A percentile compares a stretch with the other conserved stretches of the same genome.
phyloP scores from a whole-genome alignment of 2,888 invertebrate species.

The Andrena hattorfiana region DNA sequence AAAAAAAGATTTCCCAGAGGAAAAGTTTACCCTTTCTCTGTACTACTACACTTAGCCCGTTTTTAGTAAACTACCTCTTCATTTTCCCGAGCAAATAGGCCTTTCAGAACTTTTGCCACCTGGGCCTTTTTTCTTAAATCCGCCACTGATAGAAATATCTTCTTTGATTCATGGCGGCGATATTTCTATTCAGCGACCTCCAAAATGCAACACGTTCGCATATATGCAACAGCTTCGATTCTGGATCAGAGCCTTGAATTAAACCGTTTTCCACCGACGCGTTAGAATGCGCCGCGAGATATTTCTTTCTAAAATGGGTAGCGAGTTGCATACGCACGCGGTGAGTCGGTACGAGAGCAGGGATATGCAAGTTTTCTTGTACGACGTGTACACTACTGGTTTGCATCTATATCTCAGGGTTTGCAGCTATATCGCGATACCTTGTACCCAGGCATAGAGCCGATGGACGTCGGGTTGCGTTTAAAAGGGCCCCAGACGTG shows the following conservation, averaged over 20 bases:
- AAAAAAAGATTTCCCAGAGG: no score
- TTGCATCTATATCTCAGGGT: not conserved
- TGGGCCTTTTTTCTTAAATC: no score
- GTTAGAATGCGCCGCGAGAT: slow-evolving; percentile 32
- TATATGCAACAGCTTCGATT: slow-evolving; percentile 28
- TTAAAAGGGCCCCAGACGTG: no score
- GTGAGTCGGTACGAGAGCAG: not conserved
- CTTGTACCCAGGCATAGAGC: no score
- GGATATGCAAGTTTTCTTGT: slow-evolving; percentile 14
- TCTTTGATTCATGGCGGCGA: not conserved
- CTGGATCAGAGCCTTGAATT: slow-evolving; percentile 48
- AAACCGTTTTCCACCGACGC: slow-evolving; percentile 45
- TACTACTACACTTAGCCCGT: no score
- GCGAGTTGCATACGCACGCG: not conserved
- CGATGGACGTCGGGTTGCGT: no score
- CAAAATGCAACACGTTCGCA: slow-evolving; percentile 17
- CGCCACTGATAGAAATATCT: no score
- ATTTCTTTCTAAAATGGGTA: slow-evolving; percentile 13
- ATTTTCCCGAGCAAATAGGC: no score
- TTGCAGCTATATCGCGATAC: no score
- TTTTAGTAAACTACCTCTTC: no score
- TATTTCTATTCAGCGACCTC: slow-evolving; percentile 37
- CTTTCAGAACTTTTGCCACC: no score
- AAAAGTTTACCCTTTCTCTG: no score
- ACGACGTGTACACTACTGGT: not conserved